Base-by-base conservation (phyloP, 2,797 vertebrate genomes). In the Orestias chungarensis region DNA sequence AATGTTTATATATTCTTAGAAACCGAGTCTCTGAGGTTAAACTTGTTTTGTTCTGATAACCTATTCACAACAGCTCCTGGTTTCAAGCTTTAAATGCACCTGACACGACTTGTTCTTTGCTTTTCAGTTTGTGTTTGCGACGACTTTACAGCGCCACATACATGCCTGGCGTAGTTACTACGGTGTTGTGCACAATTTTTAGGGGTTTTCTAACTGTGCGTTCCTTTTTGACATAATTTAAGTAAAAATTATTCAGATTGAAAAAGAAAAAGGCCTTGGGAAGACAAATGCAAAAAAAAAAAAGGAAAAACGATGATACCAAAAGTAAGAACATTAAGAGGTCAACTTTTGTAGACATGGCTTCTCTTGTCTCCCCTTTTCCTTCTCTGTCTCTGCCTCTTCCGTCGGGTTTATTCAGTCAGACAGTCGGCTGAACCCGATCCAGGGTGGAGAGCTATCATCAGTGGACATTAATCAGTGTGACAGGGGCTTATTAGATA, bases 401-500 rank as follows among this genome's bases (percentile, higher is more conserved):
- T 79, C 77, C 78, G 82, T 76, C 79, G 78, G 86, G 73, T 86
- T 86, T 87, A 89, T 88, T 91, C 87, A 87, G 82, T 78, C 79
- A 64, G 84, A 85, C 82, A 78, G 75, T 87, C 85, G 86, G 81
- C 86, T 69, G 10, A 55, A 85, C 75, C 88, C 68, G 31, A 76
- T 80, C 68, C 12, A 47, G 79, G 80, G 77, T 81, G 75, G 74
- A 67, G 74, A 43, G 74, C 83, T 64, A 75, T 86, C 82, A 78
- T 81, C 84, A 79, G 78, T 55, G 33, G 85, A 76, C 78, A 81
- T 87, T 89, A 85, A 90, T 87, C 86, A 85, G 78, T 81, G 78
- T 91, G 87, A 93, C 87, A 88, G 88, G 73, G 83, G 77, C 40
- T 89, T 82, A 91, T 90, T 87, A 81, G 84, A 87, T 78, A 83